Conservation (phyloP, 2,888 invertebrate species). For the Sinhomidia bicolor region DNA sequence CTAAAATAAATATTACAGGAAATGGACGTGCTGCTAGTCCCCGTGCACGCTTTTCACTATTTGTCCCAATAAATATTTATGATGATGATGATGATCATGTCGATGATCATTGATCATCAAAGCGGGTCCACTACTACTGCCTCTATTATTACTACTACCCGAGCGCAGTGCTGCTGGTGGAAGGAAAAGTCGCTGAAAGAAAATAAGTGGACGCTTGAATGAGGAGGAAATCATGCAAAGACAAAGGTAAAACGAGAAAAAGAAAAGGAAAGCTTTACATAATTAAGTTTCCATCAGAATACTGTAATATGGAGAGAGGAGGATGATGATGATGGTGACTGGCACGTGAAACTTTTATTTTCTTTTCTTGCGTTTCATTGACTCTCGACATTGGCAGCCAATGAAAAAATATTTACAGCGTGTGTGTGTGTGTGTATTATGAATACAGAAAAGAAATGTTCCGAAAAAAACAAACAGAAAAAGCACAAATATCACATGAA, state of each 20-base stretch:
- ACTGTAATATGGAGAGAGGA: background rate
- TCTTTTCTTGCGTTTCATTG: background rate
- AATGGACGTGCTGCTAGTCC: no score
- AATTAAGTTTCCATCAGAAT: background rate
- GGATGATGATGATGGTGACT: background rate
- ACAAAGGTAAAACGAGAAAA: background rate
- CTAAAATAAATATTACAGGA: no score
- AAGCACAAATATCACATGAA: background rate
- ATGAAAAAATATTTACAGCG: no score
- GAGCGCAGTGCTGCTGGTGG: no score
- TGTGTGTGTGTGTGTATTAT: background rate
- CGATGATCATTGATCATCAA: no score
- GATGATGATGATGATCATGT: no score
- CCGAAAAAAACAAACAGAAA: background rate
- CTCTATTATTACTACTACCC: no score
- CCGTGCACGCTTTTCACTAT: background rate
- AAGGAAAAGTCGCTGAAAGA: no score
- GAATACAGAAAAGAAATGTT: background rate
- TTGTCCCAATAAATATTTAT: conserved; percentile 12
- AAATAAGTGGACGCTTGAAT: no score
- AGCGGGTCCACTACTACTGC: no score
- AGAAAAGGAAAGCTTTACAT: background rate
- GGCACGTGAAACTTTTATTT: background rate
- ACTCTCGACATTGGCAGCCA: no score
- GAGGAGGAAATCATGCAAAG: no score